Conservation (phyloP, 1,140 invertebrate species). For the Sipha flava region DNA sequence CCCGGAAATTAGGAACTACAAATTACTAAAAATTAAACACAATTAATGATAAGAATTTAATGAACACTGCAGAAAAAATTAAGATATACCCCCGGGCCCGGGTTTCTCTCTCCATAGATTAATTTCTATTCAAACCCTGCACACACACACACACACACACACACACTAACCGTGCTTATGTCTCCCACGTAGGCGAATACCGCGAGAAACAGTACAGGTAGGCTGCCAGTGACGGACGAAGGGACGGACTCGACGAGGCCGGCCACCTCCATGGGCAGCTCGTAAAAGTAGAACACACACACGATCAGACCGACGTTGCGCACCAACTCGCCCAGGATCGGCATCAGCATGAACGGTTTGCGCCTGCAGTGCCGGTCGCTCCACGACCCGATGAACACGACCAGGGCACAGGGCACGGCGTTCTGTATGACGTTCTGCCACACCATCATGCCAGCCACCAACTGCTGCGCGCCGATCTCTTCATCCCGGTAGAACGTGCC, state of each 20-base stretch:
- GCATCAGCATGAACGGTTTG: slow-evolving; percentile 67
- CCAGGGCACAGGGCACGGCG: slow-evolving; percentile 59
- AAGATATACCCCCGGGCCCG: too few relatives aligned
- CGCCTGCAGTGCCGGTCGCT: slow-evolving; percentile 61
- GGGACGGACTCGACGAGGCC: slow-evolving; percentile 64
- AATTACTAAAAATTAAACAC: too few relatives aligned
- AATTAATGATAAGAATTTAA: too few relatives aligned
- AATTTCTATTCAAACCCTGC: too few relatives aligned
- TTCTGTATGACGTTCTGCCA: slow-evolving; percentile 73
- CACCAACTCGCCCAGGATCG: slow-evolving; percentile 46
- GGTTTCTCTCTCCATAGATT: too few relatives aligned
- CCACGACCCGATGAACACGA: slow-evolving; percentile 68
- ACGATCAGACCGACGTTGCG: slow-evolving; percentile 49
- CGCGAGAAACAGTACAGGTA: slow-evolving; percentile 77
- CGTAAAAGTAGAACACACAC: slow-evolving; percentile 65
- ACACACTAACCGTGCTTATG: slow-evolving; percentile 55
- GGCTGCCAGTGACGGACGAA: slow-evolving; percentile 66
- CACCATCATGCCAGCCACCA: slow-evolving; percentile 63
- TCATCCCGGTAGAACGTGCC: slow-evolving; percentile 53
- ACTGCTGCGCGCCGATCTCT: slow-evolving; percentile 61
- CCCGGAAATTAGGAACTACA: too few relatives aligned
- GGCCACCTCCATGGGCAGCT: slow-evolving; percentile 65
- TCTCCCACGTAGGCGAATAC: slow-evolving; percentile 79
- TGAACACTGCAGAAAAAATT: too few relatives aligned
- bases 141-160: too few relatives aligned